phyloP scores from a whole-genome alignment of 2,113 vertebrate genomes.

The Cygnus atratus region DNA sequence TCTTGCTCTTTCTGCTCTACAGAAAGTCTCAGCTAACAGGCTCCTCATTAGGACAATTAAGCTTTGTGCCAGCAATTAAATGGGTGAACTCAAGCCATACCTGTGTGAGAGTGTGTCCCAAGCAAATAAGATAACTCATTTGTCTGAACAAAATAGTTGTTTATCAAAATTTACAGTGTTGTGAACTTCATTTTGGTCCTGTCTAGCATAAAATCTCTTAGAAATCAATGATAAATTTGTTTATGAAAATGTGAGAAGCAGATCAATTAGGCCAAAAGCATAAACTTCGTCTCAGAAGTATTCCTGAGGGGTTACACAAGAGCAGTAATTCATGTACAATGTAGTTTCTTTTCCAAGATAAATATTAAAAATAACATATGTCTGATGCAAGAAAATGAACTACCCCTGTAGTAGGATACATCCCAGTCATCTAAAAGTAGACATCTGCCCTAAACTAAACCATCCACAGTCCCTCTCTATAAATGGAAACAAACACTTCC shows the following conservation, averaged over 20 bases:
- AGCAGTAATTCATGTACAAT: rapidly evolving
- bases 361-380: neutral
- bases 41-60: neutral
- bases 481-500: neutral
- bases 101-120: neutral
- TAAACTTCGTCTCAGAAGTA: neutral
- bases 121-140: neutral
- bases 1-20: neutral
- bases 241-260: neutral
- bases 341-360: neutral
- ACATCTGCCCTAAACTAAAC: neutral
- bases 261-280: neutral
- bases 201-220: neutral
- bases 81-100: neutral
- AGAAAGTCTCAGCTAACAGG: neutral
- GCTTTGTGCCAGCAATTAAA: neutral
- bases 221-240: neutral
- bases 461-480: neutral
- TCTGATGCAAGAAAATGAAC: neutral
- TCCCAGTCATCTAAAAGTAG: neutral
- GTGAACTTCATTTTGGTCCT: neutral
- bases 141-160: neutral
- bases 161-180: neutral
- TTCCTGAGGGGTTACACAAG: neutral
- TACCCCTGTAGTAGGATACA: rapidly evolving